Evolutionary conservation across 64 coral and sea anemone species (phyloP).

Genomic region (Cladopsammia gracilis): DNA sequence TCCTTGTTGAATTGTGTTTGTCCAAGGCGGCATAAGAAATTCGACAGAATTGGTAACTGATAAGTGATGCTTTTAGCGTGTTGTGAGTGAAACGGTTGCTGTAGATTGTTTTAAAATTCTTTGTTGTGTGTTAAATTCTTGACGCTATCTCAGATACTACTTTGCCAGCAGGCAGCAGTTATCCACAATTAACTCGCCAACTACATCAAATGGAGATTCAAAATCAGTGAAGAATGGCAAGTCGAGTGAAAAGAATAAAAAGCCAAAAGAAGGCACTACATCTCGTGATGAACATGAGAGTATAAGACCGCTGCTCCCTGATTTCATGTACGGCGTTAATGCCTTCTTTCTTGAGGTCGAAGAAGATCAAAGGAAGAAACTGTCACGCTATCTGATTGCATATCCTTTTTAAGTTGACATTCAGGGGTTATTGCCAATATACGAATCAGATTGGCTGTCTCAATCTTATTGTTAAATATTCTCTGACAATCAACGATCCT

Average conservation of each 20-base stretch:
- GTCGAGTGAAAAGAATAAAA: background rate
- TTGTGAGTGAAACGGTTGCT: no score
- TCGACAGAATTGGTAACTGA: no score
- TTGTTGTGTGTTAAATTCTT: background rate
- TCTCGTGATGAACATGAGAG: background rate
- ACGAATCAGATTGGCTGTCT: no score
- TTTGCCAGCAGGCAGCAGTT: constrained; percentile 3
- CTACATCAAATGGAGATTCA: constrained; percentile 10
- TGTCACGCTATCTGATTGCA: constrained; percentile 85
- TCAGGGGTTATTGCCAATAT: no score
- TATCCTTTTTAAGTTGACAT: constrained; percentile 70
- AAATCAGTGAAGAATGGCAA: background rate
- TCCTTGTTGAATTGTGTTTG: no score
- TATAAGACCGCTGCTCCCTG: constrained; percentile 34
- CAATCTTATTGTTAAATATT: no score
- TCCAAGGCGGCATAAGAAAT: no score
- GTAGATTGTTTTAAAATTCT: no score
- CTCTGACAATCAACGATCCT: no score
- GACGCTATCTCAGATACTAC: constrained; percentile 55
- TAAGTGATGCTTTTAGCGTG: no score
- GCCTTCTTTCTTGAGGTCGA: constrained; percentile 68
- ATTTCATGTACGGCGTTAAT: constrained; percentile 80
- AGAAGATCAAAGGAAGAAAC: constrained; percentile 62
- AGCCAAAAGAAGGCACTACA: background rate
- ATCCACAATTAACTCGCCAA: background rate